Evolutionary conservation across 1,140 invertebrate genomes (phyloP).

Genomic region (Anastatus disparis): DNA sequence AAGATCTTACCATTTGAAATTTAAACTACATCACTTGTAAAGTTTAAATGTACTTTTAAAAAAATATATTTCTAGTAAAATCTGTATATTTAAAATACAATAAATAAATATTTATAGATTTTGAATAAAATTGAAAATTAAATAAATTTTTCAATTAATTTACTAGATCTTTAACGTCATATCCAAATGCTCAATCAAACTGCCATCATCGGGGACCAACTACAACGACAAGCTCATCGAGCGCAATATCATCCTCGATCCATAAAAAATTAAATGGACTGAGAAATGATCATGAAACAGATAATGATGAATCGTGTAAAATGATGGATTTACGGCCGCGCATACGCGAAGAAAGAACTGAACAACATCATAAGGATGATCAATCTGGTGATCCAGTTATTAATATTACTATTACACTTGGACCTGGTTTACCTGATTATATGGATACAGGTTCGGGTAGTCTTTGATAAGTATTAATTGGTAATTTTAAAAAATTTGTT

Average conservation of each 20-base stretch:
- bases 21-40: no score
- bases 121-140: no score
- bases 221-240: neutral
- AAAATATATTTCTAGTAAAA: no score
- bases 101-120: no score
- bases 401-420: conserved; percentile 53
- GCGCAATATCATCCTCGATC: neutral
- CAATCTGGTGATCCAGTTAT: conserved; percentile 46
- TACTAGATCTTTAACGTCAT: conserved; percentile 11
- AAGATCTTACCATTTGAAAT: no score
- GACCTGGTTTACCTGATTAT: conserved; percentile 16
- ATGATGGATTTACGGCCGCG: conserved; percentile 39
- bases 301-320: neutral
- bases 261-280: neutral
- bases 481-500: no score
- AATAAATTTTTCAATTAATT: no score
- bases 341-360: conserved; percentile 48
- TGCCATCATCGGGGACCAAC: neutral
- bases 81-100: no score
- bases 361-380: conserved; percentile 17
- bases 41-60: no score
- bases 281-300: neutral
- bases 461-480: no score
- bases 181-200: neutral
- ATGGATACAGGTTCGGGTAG: no score